These are phyloP conservation scores for Callimorpha dominula DNA, from an alignment of 2,888 invertebrate genomes.

Conservation along the genomic window DNA sequence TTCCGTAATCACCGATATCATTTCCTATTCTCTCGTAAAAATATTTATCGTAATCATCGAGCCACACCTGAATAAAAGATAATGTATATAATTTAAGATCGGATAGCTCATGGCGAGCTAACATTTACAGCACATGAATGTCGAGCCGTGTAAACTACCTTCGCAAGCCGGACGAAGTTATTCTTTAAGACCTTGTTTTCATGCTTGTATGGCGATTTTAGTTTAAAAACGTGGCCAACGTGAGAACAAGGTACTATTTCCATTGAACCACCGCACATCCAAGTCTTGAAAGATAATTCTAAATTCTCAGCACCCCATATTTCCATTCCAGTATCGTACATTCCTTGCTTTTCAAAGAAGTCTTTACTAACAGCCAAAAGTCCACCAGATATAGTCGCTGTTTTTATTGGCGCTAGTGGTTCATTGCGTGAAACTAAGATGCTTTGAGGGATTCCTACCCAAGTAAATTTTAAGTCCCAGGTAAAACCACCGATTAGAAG, in stretches of 20 bases:
- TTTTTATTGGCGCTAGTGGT: constrained; percentile 93
- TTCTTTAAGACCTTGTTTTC: constrained; percentile 80
- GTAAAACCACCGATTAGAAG: constrained; percentile 95
- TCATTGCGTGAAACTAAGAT: constrained; percentile 91
- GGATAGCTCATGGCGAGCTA: background rate
- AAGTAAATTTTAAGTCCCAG: constrained; percentile 97
- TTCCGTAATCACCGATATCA: constrained; percentile 96
- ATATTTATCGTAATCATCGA: constrained; percentile 98
- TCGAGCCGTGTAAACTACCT: constrained; percentile 72
- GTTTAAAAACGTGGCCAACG: constrained; percentile 97
- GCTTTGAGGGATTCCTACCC: constrained; percentile 96
- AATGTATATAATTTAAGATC: background rate
- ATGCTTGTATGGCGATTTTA: constrained; percentile 93
- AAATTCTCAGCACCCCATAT: constrained; percentile 96
- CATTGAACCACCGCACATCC: constrained; percentile 97
- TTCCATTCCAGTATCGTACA: constrained; percentile 98
- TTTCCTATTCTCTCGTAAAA: constrained; percentile 85
- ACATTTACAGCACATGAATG: background rate
- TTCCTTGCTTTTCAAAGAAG: constrained; percentile 96
- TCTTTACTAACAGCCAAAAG: constrained; percentile 96
- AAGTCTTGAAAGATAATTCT: constrained; percentile 97
- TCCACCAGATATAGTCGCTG: constrained; percentile 99
- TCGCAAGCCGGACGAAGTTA: constrained; percentile 97
- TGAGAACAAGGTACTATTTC: constrained; percentile 98
- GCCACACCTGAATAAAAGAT: constrained; percentile 90